These are phyloP conservation scores for Zosterops japonicus DNA, from an alignment of 2,113 vertebrate species.

Conservation along the genomic window DNA sequence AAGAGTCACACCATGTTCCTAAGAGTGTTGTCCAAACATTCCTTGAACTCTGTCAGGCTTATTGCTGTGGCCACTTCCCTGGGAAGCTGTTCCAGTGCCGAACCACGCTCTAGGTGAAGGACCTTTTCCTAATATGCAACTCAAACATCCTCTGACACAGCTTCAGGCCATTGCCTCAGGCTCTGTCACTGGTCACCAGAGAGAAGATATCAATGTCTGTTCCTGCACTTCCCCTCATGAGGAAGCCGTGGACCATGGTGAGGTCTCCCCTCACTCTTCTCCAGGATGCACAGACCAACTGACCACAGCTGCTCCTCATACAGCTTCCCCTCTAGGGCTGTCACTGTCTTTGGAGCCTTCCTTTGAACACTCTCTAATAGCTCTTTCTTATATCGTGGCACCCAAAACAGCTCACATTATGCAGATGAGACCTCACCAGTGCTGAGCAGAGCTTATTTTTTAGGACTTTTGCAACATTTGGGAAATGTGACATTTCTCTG, in stretches of 20 bases:
- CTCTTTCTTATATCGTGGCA: not conserved
- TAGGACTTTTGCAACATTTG: not conserved
- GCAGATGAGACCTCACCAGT: not conserved
- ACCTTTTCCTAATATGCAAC: not conserved
- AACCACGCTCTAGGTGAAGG: accelerated
- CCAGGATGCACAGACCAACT: not conserved
- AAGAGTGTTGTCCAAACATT: not conserved
- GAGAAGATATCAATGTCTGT: not conserved
- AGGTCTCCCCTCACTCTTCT: not conserved
- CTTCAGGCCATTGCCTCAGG: not conserved
- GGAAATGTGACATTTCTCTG: not conserved
- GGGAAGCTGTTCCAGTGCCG: not conserved
- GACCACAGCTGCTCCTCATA: not conserved
- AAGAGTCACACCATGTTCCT: not conserved
- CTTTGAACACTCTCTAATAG: not conserved
- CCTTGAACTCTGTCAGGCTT: not conserved
- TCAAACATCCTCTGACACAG: not conserved
- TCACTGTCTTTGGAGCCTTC: not conserved
- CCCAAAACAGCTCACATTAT: not conserved
- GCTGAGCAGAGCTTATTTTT: not conserved
- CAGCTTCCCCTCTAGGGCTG: accelerated
- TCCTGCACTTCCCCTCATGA: not conserved
- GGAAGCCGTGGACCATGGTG: not conserved
- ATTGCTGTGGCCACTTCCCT: not conserved
- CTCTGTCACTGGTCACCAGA: not conserved